Evolutionary conservation across 2,113 vertebrate species (phyloP).

Genomic region (Atrichornis clamosus): DNA sequence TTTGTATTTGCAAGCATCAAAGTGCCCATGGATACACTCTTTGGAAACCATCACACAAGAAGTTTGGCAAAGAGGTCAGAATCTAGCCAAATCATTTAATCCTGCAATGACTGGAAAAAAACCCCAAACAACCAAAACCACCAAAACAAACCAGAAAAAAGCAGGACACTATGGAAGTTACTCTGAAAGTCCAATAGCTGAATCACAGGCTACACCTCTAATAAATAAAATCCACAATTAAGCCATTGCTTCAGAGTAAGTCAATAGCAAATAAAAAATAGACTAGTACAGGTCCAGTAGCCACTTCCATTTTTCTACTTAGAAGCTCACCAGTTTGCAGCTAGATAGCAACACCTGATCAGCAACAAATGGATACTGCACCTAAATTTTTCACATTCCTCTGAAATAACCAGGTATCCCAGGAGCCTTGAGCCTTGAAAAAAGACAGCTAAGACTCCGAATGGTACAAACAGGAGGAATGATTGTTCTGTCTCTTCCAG

Average conservation of each 20-base stretch:
- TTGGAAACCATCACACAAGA: not conserved
- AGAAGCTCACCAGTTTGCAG: not conserved
- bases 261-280: not conserved
- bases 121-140: not conserved
- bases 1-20: not conserved
- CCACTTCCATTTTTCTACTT: not conserved
- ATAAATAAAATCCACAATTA: not conserved
- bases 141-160: not conserved
- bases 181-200: rapidly evolving
- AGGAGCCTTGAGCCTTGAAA: not conserved
- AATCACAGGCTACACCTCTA: not conserved
- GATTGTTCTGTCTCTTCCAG: not conserved
- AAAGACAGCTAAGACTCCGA: not conserved
- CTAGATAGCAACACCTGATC: not conserved
- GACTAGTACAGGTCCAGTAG: not conserved
- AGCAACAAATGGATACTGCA: not conserved
- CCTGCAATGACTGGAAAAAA: not conserved
- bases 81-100: not conserved
- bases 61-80: not conserved
- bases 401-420: not conserved
- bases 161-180: not conserved
- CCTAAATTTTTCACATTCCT: not conserved
- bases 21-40: not conserved
- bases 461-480: not conserved
- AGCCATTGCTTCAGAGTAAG: not conserved